phyloP scores from a whole-genome alignment of 2,888 invertebrate species.

The Lasioglossum leucozonium region DNA sequence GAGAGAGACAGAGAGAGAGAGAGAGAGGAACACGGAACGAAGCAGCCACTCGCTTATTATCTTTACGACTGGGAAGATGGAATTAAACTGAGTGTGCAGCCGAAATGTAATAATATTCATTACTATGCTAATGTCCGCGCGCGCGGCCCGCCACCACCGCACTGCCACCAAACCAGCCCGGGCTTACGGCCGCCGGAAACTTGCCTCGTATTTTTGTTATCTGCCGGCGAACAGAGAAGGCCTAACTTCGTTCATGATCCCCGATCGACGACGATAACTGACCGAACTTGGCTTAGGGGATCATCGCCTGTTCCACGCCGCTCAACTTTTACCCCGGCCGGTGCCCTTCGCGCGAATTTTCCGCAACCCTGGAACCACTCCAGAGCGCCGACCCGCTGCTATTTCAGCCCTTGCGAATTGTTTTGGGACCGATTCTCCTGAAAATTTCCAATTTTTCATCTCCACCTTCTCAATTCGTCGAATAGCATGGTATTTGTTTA shows the following conservation, averaged over 20 bases:
- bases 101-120: slow-evolving; percentile 85
- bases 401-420: not conserved
- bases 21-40: slow-evolving; percentile 64
- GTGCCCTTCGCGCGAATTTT: not conserved
- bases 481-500: too few relatives aligned
- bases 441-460: not conserved
- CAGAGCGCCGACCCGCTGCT: not conserved
- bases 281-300: slow-evolving; percentile 17
- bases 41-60: slow-evolving; percentile 83
- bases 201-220: slow-evolving; percentile 84
- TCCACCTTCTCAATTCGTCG: too few relatives aligned
- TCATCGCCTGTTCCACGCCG: not conserved
- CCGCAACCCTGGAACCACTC: not conserved
- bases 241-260: slow-evolving; percentile 52
- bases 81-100: slow-evolving; percentile 84
- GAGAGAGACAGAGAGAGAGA: not conserved
- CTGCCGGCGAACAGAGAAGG: slow-evolving; percentile 75
- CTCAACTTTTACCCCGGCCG: not conserved
- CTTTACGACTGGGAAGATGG: slow-evolving; percentile 84
- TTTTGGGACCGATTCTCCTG: not conserved
- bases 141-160: slow-evolving; percentile 55
- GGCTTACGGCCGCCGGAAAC: slow-evolving; percentile 81
- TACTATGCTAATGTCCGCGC: slow-evolving; percentile 84
- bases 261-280: slow-evolving; percentile 34
- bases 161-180: slow-evolving; percentile 48